phyloP scores from a whole-genome alignment of 2,888 invertebrate species.

The Cephus sareptanus region DNA sequence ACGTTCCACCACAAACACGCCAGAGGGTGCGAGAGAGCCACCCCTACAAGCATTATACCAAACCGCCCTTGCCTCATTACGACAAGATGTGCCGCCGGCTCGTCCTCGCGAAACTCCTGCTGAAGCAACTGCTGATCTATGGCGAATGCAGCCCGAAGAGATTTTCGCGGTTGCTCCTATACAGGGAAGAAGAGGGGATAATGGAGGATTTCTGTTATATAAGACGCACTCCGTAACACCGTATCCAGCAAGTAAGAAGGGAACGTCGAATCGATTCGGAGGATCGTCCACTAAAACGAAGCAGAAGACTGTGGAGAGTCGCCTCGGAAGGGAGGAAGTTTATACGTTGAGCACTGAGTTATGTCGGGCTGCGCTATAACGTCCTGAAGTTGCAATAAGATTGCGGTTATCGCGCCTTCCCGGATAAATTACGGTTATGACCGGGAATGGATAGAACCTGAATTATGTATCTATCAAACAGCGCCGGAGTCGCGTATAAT shows the following conservation, averaged over 20 bases:
- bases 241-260: neutral
- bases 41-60: slow-evolving; percentile 58
- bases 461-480: slow-evolving; percentile 23
- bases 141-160: neutral
- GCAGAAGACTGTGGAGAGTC: neutral
- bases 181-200: neutral
- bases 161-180: neutral
- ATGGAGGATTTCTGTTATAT: neutral
- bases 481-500: slow-evolving; percentile 23
- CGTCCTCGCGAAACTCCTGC: neutral
- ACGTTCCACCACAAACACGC: slow-evolving; percentile 60
- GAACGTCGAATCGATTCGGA: slow-evolving; percentile 31
- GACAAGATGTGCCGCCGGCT: slow-evolving; percentile 59
- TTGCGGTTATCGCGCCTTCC: slow-evolving; percentile 30
- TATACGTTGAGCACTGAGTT: slow-evolving; percentile 28
- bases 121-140: neutral
- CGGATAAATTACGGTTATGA: slow-evolving; percentile 25
- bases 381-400: slow-evolving; percentile 30
- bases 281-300: slow-evolving; percentile 18
- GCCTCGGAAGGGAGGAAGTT: slow-evolving; percentile 16
- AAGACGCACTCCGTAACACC: neutral
- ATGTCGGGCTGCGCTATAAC: slow-evolving; percentile 21
- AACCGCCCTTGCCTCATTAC: slow-evolving; percentile 57
- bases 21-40: slow-evolving; percentile 48
- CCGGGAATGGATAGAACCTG: slow-evolving; percentile 22